Conservation (phyloP, 2,888 invertebrate genomes). For the Aleiodes leptofemur region DNA sequence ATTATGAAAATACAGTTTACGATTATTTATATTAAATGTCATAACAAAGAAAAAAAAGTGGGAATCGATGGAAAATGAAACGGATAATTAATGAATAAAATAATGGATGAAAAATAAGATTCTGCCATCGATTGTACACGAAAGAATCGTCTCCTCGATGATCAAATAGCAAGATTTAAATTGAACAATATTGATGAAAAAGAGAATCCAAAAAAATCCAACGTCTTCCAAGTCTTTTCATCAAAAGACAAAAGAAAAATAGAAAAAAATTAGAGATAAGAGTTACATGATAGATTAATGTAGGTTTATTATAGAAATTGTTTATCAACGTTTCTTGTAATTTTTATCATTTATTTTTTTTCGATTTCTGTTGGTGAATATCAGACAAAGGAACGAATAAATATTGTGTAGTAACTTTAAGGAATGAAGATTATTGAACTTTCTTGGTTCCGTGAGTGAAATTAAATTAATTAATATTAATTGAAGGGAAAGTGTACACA, state of each 20-base stretch:
- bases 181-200: conserved; percentile 30
- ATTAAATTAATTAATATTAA: background rate
- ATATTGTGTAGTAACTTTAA: conserved; percentile 40
- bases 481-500: too few relatives aligned
- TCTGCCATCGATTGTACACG: background rate
- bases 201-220: conserved; percentile 58
- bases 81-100: conserved; percentile 19
- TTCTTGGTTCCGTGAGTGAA: background rate
- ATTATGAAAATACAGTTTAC: conserved; percentile 54
- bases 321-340: background rate
- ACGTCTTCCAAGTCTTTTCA: conserved; percentile 70
- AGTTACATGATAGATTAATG: conserved; percentile 44
- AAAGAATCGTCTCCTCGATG: background rate
- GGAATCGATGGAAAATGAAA: conserved; percentile 19
- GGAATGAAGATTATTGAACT: background rate
- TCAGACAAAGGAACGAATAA: conserved; percentile 20
- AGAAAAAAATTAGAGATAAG: conserved; percentile 46
- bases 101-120: conserved; percentile 1
- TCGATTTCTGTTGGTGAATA: conserved; percentile 45
- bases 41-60: background rate
- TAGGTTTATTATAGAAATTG: conserved; percentile 32
- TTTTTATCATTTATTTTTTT: conserved; percentile 49
- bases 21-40: conserved; percentile 54
- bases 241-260: conserved; percentile 62
- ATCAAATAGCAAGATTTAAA: conserved; percentile 7